Base-by-base conservation (phyloP, 1,140 invertebrate species). In the Drosophila tani region DNA sequence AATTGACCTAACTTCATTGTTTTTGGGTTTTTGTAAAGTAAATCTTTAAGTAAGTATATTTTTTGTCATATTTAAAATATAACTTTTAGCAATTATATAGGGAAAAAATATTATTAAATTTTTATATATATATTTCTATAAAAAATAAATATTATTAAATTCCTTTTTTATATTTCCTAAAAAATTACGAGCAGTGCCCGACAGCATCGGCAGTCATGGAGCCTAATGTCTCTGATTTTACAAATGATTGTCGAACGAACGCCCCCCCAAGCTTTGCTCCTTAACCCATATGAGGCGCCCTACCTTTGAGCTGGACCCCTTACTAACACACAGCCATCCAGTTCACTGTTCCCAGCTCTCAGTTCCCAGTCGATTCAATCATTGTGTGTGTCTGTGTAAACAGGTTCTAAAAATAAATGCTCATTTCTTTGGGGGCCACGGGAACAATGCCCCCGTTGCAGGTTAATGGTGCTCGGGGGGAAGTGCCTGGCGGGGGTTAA, bases 221-320 rank as follows among this genome's bases (percentile, higher is more conserved):
- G 84, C 87, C 84, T 84, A 90, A 88, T 90, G 77, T 66, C 77
- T 70, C 85, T 84, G 81, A 88, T 88, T 88, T 87, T 79, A 71
- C 74, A 81, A 88, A 84, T 88, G 83, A 81, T 81, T 88, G 81
- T 81, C 69, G 73, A 70, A 76, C 45, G 63, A 40, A 38, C 17
- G 43, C 43, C 46, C 50, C 35, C 27, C 35, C n/a, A n/a, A n/a
- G 12, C 3, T 3, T 35, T 38, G 32, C 40, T 15, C 40, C 12
- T 74, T 74, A 78, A 55, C 59, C 32, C 56, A 24, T 57, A 41
- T 46, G 63, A 47, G 46, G 45, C 3, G 51, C 51, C 38, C 59
- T 47, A 74, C 70, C 69, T 74, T 35, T 51, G 32, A 47, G 58
- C 65, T 19, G 21, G 41, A 17, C 24, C 17, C n/a, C 55, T 14